These are phyloP conservation scores for Andinoacara biseriatus DNA, from an alignment of 2,113 vertebrate species.

Conservation along the genomic window DNA sequence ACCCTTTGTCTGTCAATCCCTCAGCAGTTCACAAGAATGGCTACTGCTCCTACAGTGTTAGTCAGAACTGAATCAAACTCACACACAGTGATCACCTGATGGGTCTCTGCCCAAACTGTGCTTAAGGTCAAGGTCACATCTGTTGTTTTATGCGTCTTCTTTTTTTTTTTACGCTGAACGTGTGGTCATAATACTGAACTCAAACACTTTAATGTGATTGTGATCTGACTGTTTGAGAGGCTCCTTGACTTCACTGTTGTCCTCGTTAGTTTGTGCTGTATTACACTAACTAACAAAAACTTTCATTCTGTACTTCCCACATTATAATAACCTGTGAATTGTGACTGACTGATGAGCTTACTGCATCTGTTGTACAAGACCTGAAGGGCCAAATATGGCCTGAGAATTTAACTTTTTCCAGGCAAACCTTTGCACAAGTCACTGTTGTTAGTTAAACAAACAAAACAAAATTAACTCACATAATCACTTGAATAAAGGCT, in stretches of 20 bases:
- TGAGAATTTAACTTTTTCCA: neutral
- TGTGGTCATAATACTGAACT: neutral
- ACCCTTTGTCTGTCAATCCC: neutral
- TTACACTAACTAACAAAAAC: neutral
- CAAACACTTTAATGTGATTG: neutral
- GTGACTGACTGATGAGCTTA: neutral
- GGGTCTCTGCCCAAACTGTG: neutral
- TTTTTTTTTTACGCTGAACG: neutral
- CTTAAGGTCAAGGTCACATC: neutral
- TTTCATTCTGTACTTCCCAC: neutral
- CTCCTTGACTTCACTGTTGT: neutral
- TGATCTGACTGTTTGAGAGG: neutral
- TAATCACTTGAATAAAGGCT: neutral
- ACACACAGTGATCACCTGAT: neutral
- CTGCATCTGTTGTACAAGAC: neutral
- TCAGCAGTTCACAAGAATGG: neutral
- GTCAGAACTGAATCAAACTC: neutral
- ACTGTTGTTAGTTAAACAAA: neutral
- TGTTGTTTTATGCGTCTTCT: neutral
- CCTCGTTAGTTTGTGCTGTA: no score
- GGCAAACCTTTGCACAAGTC: neutral
- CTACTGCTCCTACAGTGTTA: neutral
- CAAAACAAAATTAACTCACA: neutral
- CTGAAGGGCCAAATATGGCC: neutral
- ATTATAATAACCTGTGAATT: neutral